Conservation (phyloP, 1,140 invertebrate genomes). For the Bicyclus anynana region DNA sequence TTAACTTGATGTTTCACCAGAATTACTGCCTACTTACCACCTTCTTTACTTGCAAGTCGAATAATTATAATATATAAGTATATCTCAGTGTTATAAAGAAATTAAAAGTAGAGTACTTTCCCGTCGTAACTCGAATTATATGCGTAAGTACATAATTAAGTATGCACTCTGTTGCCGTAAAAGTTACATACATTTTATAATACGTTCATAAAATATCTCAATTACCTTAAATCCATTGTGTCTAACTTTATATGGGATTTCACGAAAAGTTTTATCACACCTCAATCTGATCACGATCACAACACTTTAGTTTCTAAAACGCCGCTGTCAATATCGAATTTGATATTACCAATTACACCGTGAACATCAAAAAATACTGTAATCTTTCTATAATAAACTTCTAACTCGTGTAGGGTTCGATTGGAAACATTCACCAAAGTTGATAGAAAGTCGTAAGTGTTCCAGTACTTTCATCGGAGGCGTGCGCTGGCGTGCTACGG, state of each 20-base stretch:
- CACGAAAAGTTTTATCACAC: not conserved
- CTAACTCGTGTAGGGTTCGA: slow-evolving; percentile 10
- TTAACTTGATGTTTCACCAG: no score
- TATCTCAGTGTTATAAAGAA: not conserved
- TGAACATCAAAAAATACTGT: not conserved
- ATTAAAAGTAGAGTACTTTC: not conserved
- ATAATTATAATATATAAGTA: no score
- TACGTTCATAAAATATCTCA: not conserved
- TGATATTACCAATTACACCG: slow-evolving; percentile 16
- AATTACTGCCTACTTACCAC: no score
- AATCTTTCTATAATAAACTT: not conserved
- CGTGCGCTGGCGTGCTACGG: slow-evolving; percentile 48
- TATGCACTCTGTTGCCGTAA: no score
- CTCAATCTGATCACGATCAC: slow-evolving; percentile 5
- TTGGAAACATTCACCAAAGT: slow-evolving; percentile 26
- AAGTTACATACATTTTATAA: not conserved
- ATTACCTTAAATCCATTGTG: slow-evolving; percentile 39
- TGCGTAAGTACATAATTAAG: not conserved
- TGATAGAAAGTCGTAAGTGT: slow-evolving; percentile 52
- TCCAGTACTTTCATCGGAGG: slow-evolving; percentile 55
- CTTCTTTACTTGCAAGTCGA: no score
- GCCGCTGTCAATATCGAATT: not conserved
- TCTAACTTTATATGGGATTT: not conserved
- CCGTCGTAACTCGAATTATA: not conserved
- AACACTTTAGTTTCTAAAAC: not conserved